Evolutionary conservation across 2,113 vertebrate genomes (phyloP), one percentile per base, ranked within the genome.

Genomic region (Pseudopipra pipra): DNA sequence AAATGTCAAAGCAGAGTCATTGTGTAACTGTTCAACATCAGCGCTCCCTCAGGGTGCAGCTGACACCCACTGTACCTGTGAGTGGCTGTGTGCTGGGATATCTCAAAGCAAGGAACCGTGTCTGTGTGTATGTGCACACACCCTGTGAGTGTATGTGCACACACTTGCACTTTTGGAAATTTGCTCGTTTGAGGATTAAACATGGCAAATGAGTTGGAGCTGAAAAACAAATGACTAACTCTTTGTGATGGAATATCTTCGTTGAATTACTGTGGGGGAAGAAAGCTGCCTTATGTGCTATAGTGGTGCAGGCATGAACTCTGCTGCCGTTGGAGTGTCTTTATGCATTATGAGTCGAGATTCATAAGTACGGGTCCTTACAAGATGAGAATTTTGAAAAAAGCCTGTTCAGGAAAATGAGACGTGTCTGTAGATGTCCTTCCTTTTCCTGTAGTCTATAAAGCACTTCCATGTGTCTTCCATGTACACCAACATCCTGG

Each of bases 1-100:
- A 20, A 1, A 31, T 47, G 61, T 55, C 25, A 2, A 10, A 62
- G 35, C 28, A n/a, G 14, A 0, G 0, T 39, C 5, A 1, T 3
- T 39, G 21, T 58, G 54, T 51, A 80, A 2, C 15, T n/a, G 2
- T 28, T 46, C 3, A n/a, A 2, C 8, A 16, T 27, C 2, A 6
- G 58, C 49, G 37, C 4, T 1, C 3, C 55, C 28, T 30, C 9
- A 1, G 25, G 20, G 18, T 35, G 19, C 24, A 18, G 23, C 54
- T 62, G 51, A 1, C 12, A 35, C 5, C 12, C 33, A 2, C 27
- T 14, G 15, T 62, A 3, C 31, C 23, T 43, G 27, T 31, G 31
- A 13, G 23, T 8, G n/a, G 5, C 23, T 55, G 16, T 41, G 77
- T n/a, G 58, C n/a, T 1, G 2, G 41, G 61, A 21, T 44, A n/a